phyloP scores from a whole-genome alignment of 2,113 vertebrate species.

The Cercopithecus mona region DNA sequence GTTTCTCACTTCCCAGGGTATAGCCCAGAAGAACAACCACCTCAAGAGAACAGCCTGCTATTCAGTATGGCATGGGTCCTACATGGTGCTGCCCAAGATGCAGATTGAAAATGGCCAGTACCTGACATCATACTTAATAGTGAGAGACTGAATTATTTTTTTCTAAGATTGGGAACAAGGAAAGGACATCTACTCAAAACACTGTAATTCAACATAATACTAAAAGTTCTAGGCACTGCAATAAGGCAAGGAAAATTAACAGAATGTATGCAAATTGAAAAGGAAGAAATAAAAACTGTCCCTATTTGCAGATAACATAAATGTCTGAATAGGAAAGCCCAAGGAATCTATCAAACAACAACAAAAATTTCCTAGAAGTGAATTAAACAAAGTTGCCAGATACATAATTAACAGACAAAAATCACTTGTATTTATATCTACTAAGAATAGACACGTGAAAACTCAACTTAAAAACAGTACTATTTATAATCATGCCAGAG shows the following conservation, averaged over 20 bases:
- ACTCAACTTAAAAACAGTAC: background rate
- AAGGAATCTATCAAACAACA: background rate
- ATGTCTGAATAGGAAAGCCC: background rate
- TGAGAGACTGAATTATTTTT: background rate
- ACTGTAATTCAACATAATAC: background rate
- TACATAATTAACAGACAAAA: background rate
- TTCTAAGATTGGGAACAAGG: background rate
- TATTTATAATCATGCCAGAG: background rate
- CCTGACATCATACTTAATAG: no score
- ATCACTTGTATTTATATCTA: background rate
- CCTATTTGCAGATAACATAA: background rate
- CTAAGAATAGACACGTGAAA: background rate
- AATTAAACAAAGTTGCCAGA: background rate
- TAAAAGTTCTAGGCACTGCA: background rate
- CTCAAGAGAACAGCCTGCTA: background rate
- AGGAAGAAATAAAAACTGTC: background rate
- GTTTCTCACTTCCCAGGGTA: background rate
- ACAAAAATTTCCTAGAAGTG: background rate
- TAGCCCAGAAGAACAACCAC: background rate
- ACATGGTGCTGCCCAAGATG: background rate
- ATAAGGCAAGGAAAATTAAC: constrained; percentile 1
- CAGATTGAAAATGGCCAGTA: background rate
- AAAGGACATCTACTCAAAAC: background rate
- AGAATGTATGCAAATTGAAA: background rate
- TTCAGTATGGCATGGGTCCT: background rate